A percentile compares a stretch with the other conserved stretches of the same genome.
phyloP scores from a whole-genome alignment of 2,797 vertebrate species.

The Anabacerthia variegaticeps region DNA sequence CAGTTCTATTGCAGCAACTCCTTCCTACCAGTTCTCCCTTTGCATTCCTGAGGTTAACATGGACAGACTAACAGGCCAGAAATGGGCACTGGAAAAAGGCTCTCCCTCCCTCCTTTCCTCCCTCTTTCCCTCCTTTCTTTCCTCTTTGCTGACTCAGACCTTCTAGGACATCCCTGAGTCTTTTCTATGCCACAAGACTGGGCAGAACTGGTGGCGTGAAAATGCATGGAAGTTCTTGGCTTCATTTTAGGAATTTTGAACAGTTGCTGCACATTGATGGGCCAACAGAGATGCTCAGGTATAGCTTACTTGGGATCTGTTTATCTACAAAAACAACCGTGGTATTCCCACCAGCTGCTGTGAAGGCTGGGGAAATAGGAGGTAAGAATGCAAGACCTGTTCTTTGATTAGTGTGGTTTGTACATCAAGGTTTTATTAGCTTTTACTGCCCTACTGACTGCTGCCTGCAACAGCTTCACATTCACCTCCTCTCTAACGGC shows the following conservation, averaged over 20 bases:
- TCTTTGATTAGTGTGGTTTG: conserved; percentile 11
- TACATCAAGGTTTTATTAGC: conserved; percentile 25
- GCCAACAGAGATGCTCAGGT: neutral
- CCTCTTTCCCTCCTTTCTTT: neutral
- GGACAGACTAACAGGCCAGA: neutral
- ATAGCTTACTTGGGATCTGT: neutral
- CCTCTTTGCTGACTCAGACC: neutral
- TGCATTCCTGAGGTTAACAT: neutral
- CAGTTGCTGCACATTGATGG: neutral
- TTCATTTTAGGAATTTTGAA: neutral
- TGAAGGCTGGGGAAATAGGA: neutral
- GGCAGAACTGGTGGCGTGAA: neutral
- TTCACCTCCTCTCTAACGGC: neutral
- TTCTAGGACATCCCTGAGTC: neutral
- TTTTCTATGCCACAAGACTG: neutral
- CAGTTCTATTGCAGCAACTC: neutral
- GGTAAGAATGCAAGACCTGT: neutral
- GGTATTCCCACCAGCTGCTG: neutral
- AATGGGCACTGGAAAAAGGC: neutral
- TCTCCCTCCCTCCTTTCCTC: neutral
- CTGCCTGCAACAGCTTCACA: neutral
- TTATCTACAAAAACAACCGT: neutral
- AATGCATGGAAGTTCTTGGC: neutral
- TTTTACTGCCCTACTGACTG: conserved; percentile 37
- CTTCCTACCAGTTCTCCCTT: neutral